phyloP scores from a whole-genome alignment of 2,797 vertebrate genomes.

The Diceros bicornis region DNA sequence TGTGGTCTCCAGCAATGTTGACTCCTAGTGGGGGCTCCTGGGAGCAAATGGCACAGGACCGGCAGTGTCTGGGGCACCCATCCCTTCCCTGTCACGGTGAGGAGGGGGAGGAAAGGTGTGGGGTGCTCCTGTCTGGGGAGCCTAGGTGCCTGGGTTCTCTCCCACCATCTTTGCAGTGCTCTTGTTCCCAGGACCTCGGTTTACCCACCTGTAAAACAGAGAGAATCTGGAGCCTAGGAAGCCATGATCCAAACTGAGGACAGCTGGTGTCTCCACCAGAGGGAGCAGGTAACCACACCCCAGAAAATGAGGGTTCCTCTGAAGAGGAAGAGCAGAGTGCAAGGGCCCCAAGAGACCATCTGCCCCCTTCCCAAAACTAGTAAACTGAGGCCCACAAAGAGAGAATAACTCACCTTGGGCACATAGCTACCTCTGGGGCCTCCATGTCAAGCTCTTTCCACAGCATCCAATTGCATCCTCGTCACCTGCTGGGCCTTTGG shows the following conservation, averaged over 20 bases:
- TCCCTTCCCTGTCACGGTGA: not conserved
- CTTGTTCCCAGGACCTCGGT: not conserved
- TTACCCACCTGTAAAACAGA: not conserved
- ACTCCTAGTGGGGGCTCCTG: not conserved
- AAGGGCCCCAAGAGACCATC: rapidly evolving
- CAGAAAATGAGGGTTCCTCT: not conserved
- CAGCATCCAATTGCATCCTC: not conserved
- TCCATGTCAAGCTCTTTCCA: rapidly evolving
- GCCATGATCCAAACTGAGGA: not conserved
- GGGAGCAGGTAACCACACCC: not conserved
- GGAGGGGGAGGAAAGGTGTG: not conserved
- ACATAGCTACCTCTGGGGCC: not conserved
- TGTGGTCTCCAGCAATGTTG: not conserved
- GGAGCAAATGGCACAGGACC: not conserved
- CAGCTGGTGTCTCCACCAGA: not conserved
- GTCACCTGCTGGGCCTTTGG: not conserved
- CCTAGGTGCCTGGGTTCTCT: not conserved
- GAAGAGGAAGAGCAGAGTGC: not conserved
- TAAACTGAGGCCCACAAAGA: not conserved
- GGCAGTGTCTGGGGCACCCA: not conserved
- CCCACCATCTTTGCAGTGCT: not conserved
- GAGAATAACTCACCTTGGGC: not conserved
- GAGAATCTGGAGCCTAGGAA: not conserved
- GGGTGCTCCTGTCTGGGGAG: too few relatives aligned
- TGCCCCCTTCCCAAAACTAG: not conserved